Conservation (phyloP, 2,113 vertebrate species). For the Mugil cephalus region DNA sequence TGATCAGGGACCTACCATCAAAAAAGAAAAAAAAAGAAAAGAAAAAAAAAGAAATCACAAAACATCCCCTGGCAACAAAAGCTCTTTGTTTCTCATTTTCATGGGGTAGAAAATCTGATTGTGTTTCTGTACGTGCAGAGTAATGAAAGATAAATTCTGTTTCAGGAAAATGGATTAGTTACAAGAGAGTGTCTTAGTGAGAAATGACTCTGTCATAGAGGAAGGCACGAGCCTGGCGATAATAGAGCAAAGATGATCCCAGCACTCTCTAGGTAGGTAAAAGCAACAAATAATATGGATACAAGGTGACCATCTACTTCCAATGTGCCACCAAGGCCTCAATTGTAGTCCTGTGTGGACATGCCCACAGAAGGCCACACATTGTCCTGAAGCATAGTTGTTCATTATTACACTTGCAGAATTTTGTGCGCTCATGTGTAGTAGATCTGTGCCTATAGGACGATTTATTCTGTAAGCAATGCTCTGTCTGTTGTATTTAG, state of each 20-base stretch:
- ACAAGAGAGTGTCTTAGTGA: slow-evolving; percentile 74
- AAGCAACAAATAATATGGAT: slow-evolving; percentile 13
- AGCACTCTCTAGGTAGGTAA: slow-evolving; percentile 36
- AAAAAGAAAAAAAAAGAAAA: neutral
- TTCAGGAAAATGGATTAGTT: slow-evolving; percentile 81
- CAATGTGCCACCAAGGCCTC: neutral
- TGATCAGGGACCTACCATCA: slow-evolving; percentile 32
- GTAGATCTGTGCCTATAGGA: too few relatives aligned
- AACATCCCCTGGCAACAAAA: slow-evolving; percentile 46
- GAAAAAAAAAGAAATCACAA: slow-evolving; percentile 22
- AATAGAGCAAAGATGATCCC: slow-evolving; percentile 78
- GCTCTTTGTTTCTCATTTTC: slow-evolving; percentile 32
- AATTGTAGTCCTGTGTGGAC: neutral
- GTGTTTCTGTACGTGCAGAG: slow-evolving; percentile 49
- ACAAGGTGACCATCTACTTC: slow-evolving; percentile 25
- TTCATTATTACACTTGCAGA: too few relatives aligned
- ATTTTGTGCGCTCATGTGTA: too few relatives aligned
- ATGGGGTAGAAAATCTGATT: slow-evolving; percentile 47
- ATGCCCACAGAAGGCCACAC: too few relatives aligned
- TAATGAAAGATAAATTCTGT: slow-evolving; percentile 76
- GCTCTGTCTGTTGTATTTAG: too few relatives aligned
- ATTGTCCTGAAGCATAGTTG: too few relatives aligned
- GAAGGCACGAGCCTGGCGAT: slow-evolving; percentile 64
- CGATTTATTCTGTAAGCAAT: too few relatives aligned
- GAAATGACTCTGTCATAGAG: slow-evolving; percentile 80